Evolutionary conservation across 1,140 invertebrate species (phyloP).

Genomic region (Euura saliciscinereae): DNA sequence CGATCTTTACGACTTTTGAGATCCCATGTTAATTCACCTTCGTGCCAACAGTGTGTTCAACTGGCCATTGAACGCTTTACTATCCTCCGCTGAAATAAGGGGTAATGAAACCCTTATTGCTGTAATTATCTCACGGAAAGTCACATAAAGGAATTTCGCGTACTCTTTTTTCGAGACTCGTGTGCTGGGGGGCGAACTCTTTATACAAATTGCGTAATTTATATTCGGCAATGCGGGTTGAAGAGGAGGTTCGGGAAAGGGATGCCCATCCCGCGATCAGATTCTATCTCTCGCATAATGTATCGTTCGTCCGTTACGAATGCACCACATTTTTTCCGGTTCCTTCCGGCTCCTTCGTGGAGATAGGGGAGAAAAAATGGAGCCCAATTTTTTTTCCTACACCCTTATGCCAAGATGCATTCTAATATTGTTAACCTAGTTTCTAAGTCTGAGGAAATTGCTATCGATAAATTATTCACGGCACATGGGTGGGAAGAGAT

Average conservation of each 20-base stretch:
- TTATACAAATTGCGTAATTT: conserved; percentile 5
- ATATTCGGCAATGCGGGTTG: background rate
- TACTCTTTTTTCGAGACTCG: background rate
- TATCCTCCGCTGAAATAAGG: background rate
- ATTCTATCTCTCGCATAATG: background rate
- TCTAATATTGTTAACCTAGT: background rate
- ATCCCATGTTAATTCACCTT: no score
- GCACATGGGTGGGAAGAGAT: no score
- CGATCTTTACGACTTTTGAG: no score
- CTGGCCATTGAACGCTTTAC: no score
- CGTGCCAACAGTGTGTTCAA: no score
- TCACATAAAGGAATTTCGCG: no score
- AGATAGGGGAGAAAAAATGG: background rate
- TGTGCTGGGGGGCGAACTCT: background rate
- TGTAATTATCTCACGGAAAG: no score
- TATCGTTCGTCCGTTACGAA: conserved; percentile 7
- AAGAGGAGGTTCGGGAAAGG: background rate
- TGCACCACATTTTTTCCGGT: conserved; percentile 4
- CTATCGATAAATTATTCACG: no score
- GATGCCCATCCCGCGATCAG: background rate
- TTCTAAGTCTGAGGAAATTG: background rate
- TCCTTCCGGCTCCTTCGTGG: background rate
- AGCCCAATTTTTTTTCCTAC: background rate
- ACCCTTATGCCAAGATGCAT: background rate
- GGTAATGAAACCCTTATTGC: no score